Evolutionary conservation across 2,797 vertebrate genomes (phyloP).

Genomic region (Taeniopygia guttata): DNA sequence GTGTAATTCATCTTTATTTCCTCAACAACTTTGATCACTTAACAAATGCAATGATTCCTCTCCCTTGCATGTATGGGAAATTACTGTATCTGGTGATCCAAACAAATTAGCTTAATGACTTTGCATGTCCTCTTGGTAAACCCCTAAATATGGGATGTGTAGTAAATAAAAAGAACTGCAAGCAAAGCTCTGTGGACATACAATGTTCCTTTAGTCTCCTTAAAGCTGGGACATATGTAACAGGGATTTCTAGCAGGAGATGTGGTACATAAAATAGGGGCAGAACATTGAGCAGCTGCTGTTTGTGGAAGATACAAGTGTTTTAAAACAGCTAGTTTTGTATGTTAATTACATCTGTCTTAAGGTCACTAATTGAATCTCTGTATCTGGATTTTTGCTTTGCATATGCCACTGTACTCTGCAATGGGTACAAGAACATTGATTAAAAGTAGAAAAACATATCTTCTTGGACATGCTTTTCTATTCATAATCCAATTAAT

Average conservation of each 20-base stretch:
- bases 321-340: neutral
- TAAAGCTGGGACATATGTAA: neutral
- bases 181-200: neutral
- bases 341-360: constrained; percentile 3
- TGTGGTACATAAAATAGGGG: neutral
- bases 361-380: constrained; percentile 11
- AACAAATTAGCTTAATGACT: constrained; percentile 22
- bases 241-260: neutral
- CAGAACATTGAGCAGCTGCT: neutral
- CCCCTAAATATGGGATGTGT: neutral
- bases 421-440: neutral
- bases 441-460: neutral
- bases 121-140: neutral
- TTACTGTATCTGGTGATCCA: neutral
- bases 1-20: constrained; percentile 47
- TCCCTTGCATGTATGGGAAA: constrained; percentile 14
- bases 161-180: neutral
- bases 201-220: neutral
- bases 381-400: neutral
- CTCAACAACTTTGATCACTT: constrained; percentile 19
- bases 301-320: neutral
- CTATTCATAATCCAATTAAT: neutral
- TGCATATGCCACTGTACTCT: neutral
- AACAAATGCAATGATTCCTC: constrained; percentile 19
- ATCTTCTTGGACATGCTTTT: neutral